Conservation (phyloP, 2,797 vertebrate genomes). For the Rhabdomys pumilio region DNA sequence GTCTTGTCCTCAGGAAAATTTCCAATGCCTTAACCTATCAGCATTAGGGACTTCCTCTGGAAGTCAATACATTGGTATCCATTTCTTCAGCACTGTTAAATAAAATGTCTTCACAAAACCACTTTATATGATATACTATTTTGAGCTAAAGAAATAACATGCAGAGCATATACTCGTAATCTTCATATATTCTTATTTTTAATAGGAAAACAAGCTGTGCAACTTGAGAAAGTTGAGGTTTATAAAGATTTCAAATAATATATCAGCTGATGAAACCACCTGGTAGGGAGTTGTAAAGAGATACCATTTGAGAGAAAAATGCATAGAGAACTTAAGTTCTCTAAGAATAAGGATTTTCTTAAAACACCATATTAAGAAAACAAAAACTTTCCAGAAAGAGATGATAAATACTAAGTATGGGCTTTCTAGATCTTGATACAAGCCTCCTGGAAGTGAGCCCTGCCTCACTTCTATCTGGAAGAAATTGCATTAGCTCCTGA, state of each 20-base stretch:
- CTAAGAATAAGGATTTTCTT: not conserved
- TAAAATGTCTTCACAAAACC: not conserved
- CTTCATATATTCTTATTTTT: not conserved
- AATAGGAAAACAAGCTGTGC: not conserved
- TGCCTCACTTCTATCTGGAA: not conserved
- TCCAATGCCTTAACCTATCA: not conserved
- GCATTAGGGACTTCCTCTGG: not conserved
- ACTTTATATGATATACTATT: not conserved
- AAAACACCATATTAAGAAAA: not conserved
- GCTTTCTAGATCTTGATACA: not conserved
- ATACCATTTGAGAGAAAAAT: conserved; percentile 17
- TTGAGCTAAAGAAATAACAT: conserved; percentile 9
- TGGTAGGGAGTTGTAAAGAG: not conserved
- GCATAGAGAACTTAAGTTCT: not conserved
- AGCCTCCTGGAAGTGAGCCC: not conserved
- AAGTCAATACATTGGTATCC: not conserved
- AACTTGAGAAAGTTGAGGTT: not conserved
- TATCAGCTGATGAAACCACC: conserved; percentile 12
- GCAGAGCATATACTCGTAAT: not conserved
- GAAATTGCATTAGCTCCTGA: not conserved
- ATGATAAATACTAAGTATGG: conserved; percentile 17
- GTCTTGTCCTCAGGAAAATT: not conserved
- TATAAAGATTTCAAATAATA: not conserved
- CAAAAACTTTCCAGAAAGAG: not conserved
- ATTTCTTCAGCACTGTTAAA: not conserved